Conservation (phyloP, 2,113 vertebrate species). For the Drymodes brunneopygia region DNA sequence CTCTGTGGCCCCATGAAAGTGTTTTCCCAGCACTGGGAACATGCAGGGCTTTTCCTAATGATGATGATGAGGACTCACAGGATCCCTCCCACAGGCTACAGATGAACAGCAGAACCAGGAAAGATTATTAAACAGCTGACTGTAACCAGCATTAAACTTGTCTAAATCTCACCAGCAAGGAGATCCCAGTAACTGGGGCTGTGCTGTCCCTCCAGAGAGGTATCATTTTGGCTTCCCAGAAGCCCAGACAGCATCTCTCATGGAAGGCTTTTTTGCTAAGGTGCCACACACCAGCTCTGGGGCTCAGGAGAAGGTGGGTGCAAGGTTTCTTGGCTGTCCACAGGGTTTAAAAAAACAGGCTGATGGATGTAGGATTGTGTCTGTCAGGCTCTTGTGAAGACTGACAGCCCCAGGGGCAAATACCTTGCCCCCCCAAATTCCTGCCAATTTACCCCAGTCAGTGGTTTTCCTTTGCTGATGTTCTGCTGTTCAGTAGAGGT, state of each 20-base stretch:
- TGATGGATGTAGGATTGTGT: accelerated
- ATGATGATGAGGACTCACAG: not conserved
- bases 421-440: accelerated
- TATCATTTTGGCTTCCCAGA: not conserved
- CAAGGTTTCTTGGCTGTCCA: not conserved
- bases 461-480: not conserved
- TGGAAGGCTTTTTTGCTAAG: not conserved
- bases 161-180: not conserved
- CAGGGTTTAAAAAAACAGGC: not conserved
- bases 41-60: not conserved
- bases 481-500: not conserved
- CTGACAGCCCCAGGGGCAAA: not conserved
- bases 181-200: not conserved
- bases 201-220: not conserved
- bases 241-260: not conserved
- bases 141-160: not conserved
- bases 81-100: not conserved
- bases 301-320: not conserved
- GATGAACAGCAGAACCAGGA: not conserved
- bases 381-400: not conserved
- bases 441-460: not conserved
- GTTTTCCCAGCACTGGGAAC: not conserved
- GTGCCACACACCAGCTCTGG: not conserved
- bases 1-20: not conserved
- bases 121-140: not conserved